Percentiles rank a stretch among this genome's conserved stretches.
Evolutionary conservation across 2,888 invertebrate genomes (phyloP).

Genomic region (Phasia obesa): DNA sequence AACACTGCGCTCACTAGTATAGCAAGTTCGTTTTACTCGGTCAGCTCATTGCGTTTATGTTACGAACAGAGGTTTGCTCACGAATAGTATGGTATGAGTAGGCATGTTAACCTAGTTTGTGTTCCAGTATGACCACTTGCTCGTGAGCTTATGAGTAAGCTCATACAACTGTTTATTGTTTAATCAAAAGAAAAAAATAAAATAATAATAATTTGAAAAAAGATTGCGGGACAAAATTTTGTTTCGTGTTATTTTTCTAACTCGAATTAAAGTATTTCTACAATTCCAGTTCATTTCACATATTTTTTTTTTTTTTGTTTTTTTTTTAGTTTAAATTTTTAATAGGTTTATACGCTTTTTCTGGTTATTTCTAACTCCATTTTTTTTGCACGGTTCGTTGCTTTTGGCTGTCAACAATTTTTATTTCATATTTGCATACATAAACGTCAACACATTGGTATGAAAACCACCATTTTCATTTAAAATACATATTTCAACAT

Average conservation of each 20-base stretch:
- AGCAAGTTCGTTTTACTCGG: too few relatives aligned
- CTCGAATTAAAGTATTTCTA: neutral
- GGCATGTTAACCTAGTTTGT: too few relatives aligned
- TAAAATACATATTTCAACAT: neutral
- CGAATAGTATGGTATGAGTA: too few relatives aligned
- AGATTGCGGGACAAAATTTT: too few relatives aligned
- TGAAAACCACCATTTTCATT: slow-evolving; percentile 14
- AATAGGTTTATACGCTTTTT: neutral
- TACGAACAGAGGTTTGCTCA: too few relatives aligned
- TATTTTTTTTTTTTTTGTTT: neutral
- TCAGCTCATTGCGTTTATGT: too few relatives aligned
- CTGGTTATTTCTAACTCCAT: neutral
- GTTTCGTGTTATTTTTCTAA: neutral
- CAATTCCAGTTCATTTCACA: neutral
- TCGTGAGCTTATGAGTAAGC: too few relatives aligned
- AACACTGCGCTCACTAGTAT: too few relatives aligned
- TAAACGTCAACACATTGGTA: neutral
- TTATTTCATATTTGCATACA: neutral
- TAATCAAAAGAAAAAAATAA: too few relatives aligned
- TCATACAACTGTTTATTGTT: too few relatives aligned
- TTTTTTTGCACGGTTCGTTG: neutral
- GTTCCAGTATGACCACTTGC: too few relatives aligned
- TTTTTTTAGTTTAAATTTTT: neutral
- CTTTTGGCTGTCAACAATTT: neutral
- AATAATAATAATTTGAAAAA: too few relatives aligned